Evolutionary conservation across 2,113 vertebrate species (phyloP), one percentile per base, ranked within the genome.

Genomic region (Hyperopisus bebe): DNA sequence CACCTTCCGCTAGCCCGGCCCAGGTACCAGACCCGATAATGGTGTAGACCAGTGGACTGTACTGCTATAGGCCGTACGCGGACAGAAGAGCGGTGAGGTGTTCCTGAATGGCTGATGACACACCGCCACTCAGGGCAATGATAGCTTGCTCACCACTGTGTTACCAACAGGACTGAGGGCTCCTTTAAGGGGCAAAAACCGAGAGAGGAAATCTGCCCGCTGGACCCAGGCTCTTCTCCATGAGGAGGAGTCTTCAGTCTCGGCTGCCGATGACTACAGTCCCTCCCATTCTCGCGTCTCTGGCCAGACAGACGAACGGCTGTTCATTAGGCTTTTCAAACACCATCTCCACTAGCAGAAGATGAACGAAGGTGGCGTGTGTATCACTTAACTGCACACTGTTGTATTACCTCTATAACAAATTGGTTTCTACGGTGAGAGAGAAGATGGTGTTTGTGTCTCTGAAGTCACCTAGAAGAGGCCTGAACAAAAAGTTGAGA

Each of bases 321-420:
- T 89, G 58, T 89, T 51, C 31, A 88, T 89, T n/a, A 66, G 27
- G 9, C 27, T 87, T 80, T 89, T 82, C 86, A 82, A 55, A 86
- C 90, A 88, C 48, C 66, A 89, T 91, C 89, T 90, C 87, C 35
- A 0, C 47, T 91, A 90, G 88, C 62, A 88, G 90, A 90, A n/a
- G 46, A 88, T 82, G 82, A 85, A 90, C 10, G 35, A 15, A 13
- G 44, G 46, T 39, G 31, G 77, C 31, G 10, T 39, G 82, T n/a
- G 27, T 51, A 44, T 15, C 42, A 50, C 87, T 86, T 44, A 74
- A 89, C 90, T 66, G 87, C 11, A 48, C 11, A 74, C 24, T 66
- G 31, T 77, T 51, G 51, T 8, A 3, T 17, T 87, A 70, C 84
- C 85, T 85, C 62, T 87, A 66, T 66, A 91, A 86, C 77, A 15